phyloP scores from a whole-genome alignment of 2,888 invertebrate species.

The Oligia latruncula region DNA sequence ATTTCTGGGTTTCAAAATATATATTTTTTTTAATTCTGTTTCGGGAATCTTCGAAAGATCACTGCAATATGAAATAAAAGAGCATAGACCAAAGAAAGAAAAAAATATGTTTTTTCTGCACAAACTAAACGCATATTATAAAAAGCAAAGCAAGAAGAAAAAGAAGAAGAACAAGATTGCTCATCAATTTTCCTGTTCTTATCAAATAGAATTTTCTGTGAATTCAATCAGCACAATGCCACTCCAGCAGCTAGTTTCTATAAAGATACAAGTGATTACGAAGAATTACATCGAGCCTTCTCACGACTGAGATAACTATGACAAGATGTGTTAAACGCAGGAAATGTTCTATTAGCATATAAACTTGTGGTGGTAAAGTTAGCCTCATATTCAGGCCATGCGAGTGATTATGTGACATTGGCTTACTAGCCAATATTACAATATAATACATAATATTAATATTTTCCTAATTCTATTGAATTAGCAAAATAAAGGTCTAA shows the following conservation, averaged over 20 bases:
- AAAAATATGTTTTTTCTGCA: neutral
- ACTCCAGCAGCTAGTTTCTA: constrained; percentile 27
- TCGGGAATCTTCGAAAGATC: neutral
- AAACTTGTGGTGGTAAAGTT: constrained; percentile 33
- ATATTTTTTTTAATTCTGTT: neutral
- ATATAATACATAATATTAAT: no score
- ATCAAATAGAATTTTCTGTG: constrained; percentile 12
- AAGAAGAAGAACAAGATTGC: neutral
- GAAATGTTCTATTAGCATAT: constrained; percentile 56
- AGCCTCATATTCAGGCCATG: constrained; percentile 29
- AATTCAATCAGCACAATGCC: constrained; percentile 24
- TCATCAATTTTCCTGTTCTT: constrained; percentile 14
- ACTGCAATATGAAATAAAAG: neutral
- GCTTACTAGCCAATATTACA: neutral
- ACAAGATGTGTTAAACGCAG: constrained; percentile 50
- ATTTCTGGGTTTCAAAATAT: neutral
- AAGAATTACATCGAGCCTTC: constrained; percentile 40
- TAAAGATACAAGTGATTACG: constrained; percentile 31
- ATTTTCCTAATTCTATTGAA: neutral
- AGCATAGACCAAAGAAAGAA: neutral
- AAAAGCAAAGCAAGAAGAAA: neutral
- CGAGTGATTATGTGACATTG: constrained; percentile 10
- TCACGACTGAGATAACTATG: constrained; percentile 46
- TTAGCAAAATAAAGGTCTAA: neutral
- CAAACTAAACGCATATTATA: neutral